Base-by-base conservation (phyloP, 2,888 invertebrate genomes). In the Agrilus biguttatus region DNA sequence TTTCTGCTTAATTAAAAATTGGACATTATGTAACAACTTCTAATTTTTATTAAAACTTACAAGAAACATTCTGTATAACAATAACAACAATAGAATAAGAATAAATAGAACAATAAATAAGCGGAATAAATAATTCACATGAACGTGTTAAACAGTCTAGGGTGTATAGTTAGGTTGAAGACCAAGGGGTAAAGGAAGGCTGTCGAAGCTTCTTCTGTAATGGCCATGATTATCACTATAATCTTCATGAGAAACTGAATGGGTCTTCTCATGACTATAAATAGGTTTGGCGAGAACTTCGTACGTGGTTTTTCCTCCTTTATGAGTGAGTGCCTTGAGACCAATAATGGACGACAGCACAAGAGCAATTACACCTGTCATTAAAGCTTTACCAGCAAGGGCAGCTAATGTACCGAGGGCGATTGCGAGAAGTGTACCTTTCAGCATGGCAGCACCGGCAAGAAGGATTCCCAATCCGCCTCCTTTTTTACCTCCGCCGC, bases 211-310 rank as follows among this genome's bases (percentile, higher is more conserved):
- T 37, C 72, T 66, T 37, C 71, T 70, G 62, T 70, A 72, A 8
- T 66, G 66, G 2, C 58, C 28, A 10, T 28, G 28, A 10, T 73
- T 74, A 21, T 76, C 73, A 1, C 5, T 3, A 5, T 69, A 66
- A n/a, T 43, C 42, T 40, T 45, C 45, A 34, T 44, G 43, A 4
- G 43, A 43, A 13, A 34, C 21, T 47, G 67, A 67, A 52, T 78
- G 76, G 1, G 74, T 73, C 53, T 78, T 76, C 8, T 75, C 70
- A 52, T 75, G 75, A 1, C 75, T 73, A 57, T 83, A 81, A 0
- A 83, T 68, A 0, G 83, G 83, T 48, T 83, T 83, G 39, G 82
- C 77, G 8, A 84, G 77, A 46, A 84, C 81, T 63, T 84, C 84
- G 56, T 84, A 84, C 0, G 83, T 83, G 12, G 83, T 81, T 55